Base-by-base conservation (phyloP, 37 sponge, comb jelly and placozoan genomes). In the Beroe forskalii region DNA sequence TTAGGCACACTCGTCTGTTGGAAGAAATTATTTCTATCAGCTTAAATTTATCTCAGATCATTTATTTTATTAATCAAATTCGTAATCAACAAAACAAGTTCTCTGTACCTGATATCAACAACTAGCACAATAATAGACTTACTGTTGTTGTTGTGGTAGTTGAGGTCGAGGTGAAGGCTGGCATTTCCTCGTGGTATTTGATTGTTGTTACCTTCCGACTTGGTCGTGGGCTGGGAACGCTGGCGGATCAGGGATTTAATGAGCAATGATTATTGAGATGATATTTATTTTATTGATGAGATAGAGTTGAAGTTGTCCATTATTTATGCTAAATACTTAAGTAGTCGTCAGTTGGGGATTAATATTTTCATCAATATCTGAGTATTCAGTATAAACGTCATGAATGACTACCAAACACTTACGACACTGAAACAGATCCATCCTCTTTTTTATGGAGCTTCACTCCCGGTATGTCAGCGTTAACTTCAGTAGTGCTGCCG, bases 401-500 rank as follows among this genome's bases (percentile, higher is more conserved):
- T n/a, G n/a, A n/a, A n/a, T n/a, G n/a, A n/a, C n/a, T n/a, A n/a
- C n/a, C n/a, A n/a, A n/a, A n/a, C n/a, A n/a, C n/a, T n/a, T n/a
- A n/a, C n/a, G n/a, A n/a, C n/a, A 80, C 28, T 4, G 30, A 24
- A 23, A 80, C 55, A 42, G 86, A 28, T 20, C 86, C 86, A 43
- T 80, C 86, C 31, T 80, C 86, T 8, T 80, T 80, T 3, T 41
- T 80, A 1, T 42, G 28, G 3, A 80, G 25, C 24, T 80, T 80
- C 86, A 80, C 35, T 43, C 86, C 86, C 24, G 86, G 86, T 12
- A 80, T 41, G 27, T 80, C 86, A 43, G 86, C 86, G 55, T 80
- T 80, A 4, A 80, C 86, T 43, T 80, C 86, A 1, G 86, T 80
- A 8, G 55, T 44, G 4, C 55, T 27, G 4, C 86, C 86, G 55